phyloP scores from a whole-genome alignment of 2,113 vertebrate species.

The Microcebus tavaratra region DNA sequence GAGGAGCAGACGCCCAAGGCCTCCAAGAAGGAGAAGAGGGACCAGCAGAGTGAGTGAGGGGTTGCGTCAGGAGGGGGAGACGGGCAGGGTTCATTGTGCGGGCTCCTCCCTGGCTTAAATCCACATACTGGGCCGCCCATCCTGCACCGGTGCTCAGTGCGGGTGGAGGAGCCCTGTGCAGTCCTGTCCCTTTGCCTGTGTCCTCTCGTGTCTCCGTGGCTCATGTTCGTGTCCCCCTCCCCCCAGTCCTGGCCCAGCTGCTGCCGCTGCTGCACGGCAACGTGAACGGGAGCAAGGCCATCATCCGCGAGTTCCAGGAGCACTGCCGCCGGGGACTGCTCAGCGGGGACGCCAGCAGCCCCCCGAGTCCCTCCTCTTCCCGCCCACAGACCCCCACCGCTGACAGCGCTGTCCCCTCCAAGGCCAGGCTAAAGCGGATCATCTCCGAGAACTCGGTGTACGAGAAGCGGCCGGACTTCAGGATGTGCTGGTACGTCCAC shows the following conservation, averaged over 20 bases:
- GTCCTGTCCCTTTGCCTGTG: neutral
- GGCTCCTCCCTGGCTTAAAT: neutral
- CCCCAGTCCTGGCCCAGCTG: conserved; percentile 86
- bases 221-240: neutral
- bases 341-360: conserved; percentile 12
- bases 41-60: conserved; percentile 89
- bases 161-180: neutral
- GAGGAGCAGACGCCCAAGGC: conserved; percentile 85
- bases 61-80: no score
- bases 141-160: no score
- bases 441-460: conserved; percentile 94
- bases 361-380: conserved; percentile 71
- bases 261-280: conserved; percentile 96
- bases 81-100: no score
- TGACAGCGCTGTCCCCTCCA: conserved; percentile 87
- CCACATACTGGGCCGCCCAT: no score
- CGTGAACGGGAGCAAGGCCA: conserved; percentile 92
- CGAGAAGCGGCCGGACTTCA: conserved; percentile 90
- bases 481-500: conserved; percentile 97
- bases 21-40: conserved; percentile 82
- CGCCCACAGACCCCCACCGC: conserved; percentile 36
- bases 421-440: conserved; percentile 91
- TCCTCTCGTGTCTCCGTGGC: no score
- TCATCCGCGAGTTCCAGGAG: conserved; percentile 96
- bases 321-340: conserved; percentile 88